phyloP scores from a whole-genome alignment of 2,113 vertebrate genomes.

The Eulacestoma nigropectus region DNA sequence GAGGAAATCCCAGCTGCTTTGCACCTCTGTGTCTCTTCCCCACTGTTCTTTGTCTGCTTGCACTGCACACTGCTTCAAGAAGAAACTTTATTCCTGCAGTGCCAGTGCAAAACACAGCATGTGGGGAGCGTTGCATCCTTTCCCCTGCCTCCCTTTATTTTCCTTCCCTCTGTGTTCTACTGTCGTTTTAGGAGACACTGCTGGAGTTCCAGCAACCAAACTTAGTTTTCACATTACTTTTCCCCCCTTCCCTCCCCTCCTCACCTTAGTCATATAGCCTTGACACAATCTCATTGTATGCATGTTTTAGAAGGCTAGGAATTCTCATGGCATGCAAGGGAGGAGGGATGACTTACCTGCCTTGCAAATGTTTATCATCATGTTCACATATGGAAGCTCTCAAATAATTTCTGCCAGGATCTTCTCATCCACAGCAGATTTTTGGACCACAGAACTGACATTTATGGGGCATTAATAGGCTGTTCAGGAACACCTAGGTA shows the following conservation, averaged over 20 bases:
- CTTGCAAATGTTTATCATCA: not conserved
- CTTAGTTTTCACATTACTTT: not conserved
- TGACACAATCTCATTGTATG: not conserved
- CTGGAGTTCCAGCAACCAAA: not conserved
- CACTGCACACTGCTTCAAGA: not conserved
- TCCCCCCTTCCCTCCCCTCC: not conserved
- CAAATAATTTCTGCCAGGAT: not conserved
- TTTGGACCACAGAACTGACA: not conserved
- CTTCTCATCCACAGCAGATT: not conserved
- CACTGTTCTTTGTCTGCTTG: not conserved
- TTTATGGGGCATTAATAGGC: not conserved
- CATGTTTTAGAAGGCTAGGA: not conserved
- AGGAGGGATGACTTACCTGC: not conserved
- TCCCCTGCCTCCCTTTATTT: rapidly evolving
- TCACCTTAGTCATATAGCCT: not conserved
- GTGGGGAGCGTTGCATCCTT: not conserved
- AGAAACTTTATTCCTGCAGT: not conserved
- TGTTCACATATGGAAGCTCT: not conserved
- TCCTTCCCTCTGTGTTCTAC: not conserved
- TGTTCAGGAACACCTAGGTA: not conserved
- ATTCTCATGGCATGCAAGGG: not conserved
- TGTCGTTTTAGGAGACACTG: not conserved
- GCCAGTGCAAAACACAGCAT: not conserved
- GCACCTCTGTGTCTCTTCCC: not conserved
- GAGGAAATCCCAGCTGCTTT: not conserved